These are phyloP conservation scores for Temnothorax nylanderi DNA, from an alignment of 1,140 invertebrate genomes.

Conservation along the genomic window DNA sequence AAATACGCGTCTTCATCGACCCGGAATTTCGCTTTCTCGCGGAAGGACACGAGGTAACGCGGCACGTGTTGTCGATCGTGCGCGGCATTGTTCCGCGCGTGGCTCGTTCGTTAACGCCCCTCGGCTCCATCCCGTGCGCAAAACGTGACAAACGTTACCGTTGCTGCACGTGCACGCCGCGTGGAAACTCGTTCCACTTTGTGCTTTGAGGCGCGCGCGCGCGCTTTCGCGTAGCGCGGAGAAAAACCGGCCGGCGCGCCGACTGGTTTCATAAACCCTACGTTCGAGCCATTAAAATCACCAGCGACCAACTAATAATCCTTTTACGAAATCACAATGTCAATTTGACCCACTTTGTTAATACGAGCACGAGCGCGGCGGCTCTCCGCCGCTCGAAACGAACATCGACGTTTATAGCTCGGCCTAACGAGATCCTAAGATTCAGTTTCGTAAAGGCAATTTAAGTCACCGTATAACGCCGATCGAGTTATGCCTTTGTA, in stretches of 20 bases:
- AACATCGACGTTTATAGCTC: constrained; percentile 56
- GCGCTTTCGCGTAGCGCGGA: constrained; percentile 43
- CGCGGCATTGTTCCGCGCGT: constrained; percentile 36
- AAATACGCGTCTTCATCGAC: too few species aligned
- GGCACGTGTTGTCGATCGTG: constrained; percentile 41
- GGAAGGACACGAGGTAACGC: constrained; percentile 15
- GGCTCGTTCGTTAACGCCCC: constrained; percentile 63
- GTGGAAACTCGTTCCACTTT: constrained; percentile 73
- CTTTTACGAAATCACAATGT: constrained; percentile 62
- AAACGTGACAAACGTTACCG: constrained; percentile 76
- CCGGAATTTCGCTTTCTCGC: constrained; percentile 64
- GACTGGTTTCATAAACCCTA: constrained; percentile 64
- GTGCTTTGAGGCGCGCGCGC: not conserved
- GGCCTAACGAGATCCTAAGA: constrained; percentile 56
- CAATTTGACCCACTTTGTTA: constrained; percentile 53
- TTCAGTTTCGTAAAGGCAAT: constrained; percentile 46
- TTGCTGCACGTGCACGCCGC: constrained; percentile 60
- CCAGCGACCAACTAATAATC: constrained; percentile 41
- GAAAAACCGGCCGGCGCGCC: constrained; percentile 57
- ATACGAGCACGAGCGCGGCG: not conserved
- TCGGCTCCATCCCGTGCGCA: constrained; percentile 62
- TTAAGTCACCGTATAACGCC: constrained; percentile 24
- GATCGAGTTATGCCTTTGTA: constrained; percentile 32
- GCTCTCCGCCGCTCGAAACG: constrained; percentile 29
- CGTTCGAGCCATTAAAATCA: constrained; percentile 49